A percentile compares a stretch with the other conserved stretches of the same genome.
These are phyloP conservation scores for Clavelina lepadiformis DNA, from an alignment of 23 tunicate genomes.

Conservation along the genomic window DNA sequence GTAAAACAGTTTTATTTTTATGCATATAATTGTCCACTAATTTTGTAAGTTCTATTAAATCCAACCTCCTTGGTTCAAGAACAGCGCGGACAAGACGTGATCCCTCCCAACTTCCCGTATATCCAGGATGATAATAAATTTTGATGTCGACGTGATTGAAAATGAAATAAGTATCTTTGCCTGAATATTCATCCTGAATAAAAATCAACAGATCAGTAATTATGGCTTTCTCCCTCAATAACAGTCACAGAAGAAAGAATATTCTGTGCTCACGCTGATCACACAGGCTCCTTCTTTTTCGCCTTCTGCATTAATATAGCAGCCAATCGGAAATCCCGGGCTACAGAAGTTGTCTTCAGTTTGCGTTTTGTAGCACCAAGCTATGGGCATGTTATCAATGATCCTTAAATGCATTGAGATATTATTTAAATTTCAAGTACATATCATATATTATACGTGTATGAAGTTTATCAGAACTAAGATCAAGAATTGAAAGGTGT, in stretches of 20 bases:
- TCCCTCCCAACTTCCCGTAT: slow-evolving; percentile 2
- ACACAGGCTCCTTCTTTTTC: slow-evolving; percentile 45
- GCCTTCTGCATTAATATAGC: slow-evolving; percentile 58
- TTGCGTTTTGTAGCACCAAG: slow-evolving; percentile 87
- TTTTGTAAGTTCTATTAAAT: too few relatives aligned
- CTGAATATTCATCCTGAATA: slow-evolving; percentile 11
- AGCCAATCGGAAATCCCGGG: slow-evolving; percentile 93
- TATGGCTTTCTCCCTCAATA: too few relatives aligned
- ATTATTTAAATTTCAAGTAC: too few relatives aligned
- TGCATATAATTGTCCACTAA: too few relatives aligned
- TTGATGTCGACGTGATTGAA: slow-evolving; percentile 95
- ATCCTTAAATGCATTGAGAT: slow-evolving; percentile 28
- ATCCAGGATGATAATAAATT: slow-evolving; percentile 57
- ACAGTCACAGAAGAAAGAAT: too few relatives aligned
- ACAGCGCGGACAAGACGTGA: slow-evolving; percentile 65
- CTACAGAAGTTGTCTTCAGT: slow-evolving; percentile 39
- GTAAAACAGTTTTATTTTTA: too few relatives aligned
- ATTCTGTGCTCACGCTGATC: slow-evolving; percentile 63
- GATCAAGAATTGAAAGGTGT: neutral
- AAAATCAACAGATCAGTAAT: neutral
- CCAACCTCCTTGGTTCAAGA: slow-evolving; percentile 76
- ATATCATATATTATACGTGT: neutral
- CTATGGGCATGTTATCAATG: slow-evolving; percentile 89
- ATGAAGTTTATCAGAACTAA: neutral
- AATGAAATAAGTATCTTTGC: slow-evolving; percentile 48